A percentile compares a stretch with the other conserved stretches of the same genome.
phyloP scores from a whole-genome alignment of 2,888 invertebrate genomes.

The Rhaphigaster nebulosa region DNA sequence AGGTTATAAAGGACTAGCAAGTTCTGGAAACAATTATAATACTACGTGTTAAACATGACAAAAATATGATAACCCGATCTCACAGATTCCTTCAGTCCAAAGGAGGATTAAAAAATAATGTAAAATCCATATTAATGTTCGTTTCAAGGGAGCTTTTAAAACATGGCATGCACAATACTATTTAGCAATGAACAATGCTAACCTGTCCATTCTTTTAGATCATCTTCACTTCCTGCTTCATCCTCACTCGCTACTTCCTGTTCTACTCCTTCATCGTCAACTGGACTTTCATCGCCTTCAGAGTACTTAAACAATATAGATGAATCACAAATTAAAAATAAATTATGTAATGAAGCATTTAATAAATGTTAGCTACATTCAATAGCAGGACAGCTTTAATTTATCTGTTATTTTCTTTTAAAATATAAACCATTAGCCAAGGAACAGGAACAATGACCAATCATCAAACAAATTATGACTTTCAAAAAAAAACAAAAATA shows the following conservation, averaged over 20 bases:
- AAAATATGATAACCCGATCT: too few relatives aligned
- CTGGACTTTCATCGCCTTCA: conserved; percentile 67
- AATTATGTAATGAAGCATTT: not conserved
- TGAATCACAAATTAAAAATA: not conserved
- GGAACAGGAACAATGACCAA: not conserved
- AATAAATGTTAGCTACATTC: not conserved
- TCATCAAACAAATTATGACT: not conserved
- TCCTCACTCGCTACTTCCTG: conserved; percentile 66
- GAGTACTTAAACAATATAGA: conserved; percentile 57
- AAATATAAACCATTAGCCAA: not conserved
- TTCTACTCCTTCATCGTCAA: conserved; percentile 63
- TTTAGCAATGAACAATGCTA: not conserved
- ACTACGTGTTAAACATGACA: too few relatives aligned
- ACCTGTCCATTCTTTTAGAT: conserved; percentile 66
- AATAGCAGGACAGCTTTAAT: not conserved
- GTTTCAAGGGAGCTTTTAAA: not conserved
- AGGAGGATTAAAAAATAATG: too few relatives aligned
- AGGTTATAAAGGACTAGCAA: too few relatives aligned
- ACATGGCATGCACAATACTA: not conserved
- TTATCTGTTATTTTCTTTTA: not conserved
- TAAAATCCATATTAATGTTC: not conserved
- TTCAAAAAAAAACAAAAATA: too few relatives aligned
- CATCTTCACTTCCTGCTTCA: conserved; percentile 69
- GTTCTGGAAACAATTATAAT: too few relatives aligned
- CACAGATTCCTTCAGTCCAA: too few relatives aligned